Conservation (phyloP, 2,113 vertebrate species). For the Beaufortia kweichowensis region DNA sequence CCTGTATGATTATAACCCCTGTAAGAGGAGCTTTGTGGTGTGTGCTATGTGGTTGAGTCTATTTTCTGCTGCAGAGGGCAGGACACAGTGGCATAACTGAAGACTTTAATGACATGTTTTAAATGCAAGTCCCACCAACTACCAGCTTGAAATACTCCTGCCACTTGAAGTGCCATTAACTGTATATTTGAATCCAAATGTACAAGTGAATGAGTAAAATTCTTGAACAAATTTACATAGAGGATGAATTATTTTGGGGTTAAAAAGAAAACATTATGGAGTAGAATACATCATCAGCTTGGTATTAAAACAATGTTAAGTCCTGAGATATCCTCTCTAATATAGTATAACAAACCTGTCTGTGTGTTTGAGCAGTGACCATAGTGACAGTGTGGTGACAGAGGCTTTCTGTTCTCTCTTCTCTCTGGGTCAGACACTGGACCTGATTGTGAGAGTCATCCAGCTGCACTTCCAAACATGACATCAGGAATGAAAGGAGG, state of each 20-base stretch:
- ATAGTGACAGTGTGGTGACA: conserved; percentile 59
- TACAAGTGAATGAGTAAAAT: too few species aligned
- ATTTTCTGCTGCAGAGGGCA: conserved; percentile 70
- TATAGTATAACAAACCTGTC: conserved; percentile 10
- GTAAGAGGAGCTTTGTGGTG: conserved; percentile 67
- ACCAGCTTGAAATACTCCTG: conserved; percentile 58
- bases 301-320: too few species aligned
- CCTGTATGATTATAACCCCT: conserved; percentile 66
- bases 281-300: too few species aligned
- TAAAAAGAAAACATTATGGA: too few species aligned
- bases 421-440: conserved; percentile 56
- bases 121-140: conserved; percentile 62
- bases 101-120: conserved; percentile 75
- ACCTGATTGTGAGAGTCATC: conserved; percentile 59
- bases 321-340: not conserved
- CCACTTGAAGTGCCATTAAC: not conserved
- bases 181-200: not conserved
- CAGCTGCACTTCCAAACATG: conserved; percentile 61
- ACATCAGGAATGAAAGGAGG: conserved; percentile 62
- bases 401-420: conserved; percentile 59
- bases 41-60: conserved; percentile 73
- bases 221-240: too few species aligned
- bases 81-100: conserved; percentile 70
- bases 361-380: conserved; percentile 46
- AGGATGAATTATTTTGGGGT: too few species aligned